These are phyloP conservation scores for Drepana falcataria DNA, from an alignment of 2,888 invertebrate genomes.

Conservation along the genomic window DNA sequence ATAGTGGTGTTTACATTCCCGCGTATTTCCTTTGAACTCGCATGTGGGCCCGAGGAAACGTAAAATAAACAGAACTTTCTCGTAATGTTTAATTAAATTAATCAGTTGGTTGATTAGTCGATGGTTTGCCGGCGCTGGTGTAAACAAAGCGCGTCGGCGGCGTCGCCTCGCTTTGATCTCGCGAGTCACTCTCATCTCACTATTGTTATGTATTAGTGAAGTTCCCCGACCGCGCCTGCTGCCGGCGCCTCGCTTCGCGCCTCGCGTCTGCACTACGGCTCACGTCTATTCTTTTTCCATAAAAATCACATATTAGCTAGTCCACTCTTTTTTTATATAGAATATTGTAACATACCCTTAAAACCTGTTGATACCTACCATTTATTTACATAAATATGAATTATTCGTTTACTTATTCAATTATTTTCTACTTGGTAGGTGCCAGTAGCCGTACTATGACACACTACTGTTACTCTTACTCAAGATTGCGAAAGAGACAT, in stretches of 20 bases:
- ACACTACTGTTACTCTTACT: too few species aligned
- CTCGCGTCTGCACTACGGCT: background rate
- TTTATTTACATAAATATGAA: too few species aligned
- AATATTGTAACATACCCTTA: too few species aligned
- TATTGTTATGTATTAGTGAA: slow-evolving; percentile 57
- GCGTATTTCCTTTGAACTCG: slow-evolving; percentile 74
- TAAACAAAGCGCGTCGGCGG: slow-evolving; percentile 65
- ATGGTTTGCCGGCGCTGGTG: slow-evolving; percentile 66
- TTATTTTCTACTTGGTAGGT: too few species aligned
- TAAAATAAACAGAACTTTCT: slow-evolving; percentile 77
- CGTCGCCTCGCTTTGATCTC: slow-evolving; percentile 65
- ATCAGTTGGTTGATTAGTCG: slow-evolving; percentile 78
- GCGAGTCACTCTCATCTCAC: slow-evolving; percentile 43
- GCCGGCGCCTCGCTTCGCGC: slow-evolving; percentile 27
- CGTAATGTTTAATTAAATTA: slow-evolving; percentile 79
- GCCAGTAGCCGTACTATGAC: too few species aligned
- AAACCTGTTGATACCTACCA: too few species aligned
- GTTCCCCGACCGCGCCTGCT: slow-evolving; percentile 28
- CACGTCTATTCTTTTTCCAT: background rate
- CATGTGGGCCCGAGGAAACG: slow-evolving; percentile 77
- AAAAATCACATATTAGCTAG: too few species aligned
- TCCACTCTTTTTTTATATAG: too few species aligned
- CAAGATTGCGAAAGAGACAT: too few species aligned
- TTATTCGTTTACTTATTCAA: too few species aligned
- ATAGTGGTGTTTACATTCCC: slow-evolving; percentile 65